A percentile compares a stretch with the other conserved stretches of the same genome.
phyloP scores from a whole-genome alignment of 1,140 invertebrate genomes.

The Ptiloglossa arizonensis region DNA sequence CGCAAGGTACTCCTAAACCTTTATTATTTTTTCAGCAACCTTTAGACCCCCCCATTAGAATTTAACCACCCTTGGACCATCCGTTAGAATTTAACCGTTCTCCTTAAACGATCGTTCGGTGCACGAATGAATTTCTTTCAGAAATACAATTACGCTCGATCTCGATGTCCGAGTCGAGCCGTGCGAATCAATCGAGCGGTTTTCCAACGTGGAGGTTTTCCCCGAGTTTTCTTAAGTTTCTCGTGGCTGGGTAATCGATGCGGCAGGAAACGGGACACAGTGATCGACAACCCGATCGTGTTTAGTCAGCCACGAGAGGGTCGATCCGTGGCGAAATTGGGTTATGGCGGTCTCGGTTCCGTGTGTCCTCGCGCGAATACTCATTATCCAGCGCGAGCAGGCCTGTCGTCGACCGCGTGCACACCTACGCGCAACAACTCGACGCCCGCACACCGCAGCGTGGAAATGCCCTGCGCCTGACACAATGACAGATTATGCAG shows the following conservation, averaged over 20 bases:
- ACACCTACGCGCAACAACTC: slow-evolving; percentile 22
- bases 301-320: background rate
- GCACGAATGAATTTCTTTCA: no score
- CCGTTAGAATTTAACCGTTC: no score
- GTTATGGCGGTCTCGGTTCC: slow-evolving; percentile 30
- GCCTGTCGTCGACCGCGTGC: slow-evolving; percentile 34
- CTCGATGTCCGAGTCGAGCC: no score
- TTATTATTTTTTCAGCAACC: no score
- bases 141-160: no score
- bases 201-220: no score
- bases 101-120: no score
- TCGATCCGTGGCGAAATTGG: slow-evolving; percentile 6
- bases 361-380: slow-evolving; percentile 32
- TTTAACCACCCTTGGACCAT: no score
- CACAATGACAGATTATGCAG: slow-evolving; percentile 50
- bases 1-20: no score
- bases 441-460: slow-evolving; percentile 13
- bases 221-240: no score
- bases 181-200: no score
- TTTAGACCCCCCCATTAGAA: no score
- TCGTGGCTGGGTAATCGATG: background rate
- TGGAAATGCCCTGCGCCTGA: slow-evolving; percentile 41
- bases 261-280: background rate
- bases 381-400: slow-evolving; percentile 35
- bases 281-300: background rate